Conservation (phyloP, 2,113 vertebrate genomes). For the Cyphomyrus plagiostoma region DNA sequence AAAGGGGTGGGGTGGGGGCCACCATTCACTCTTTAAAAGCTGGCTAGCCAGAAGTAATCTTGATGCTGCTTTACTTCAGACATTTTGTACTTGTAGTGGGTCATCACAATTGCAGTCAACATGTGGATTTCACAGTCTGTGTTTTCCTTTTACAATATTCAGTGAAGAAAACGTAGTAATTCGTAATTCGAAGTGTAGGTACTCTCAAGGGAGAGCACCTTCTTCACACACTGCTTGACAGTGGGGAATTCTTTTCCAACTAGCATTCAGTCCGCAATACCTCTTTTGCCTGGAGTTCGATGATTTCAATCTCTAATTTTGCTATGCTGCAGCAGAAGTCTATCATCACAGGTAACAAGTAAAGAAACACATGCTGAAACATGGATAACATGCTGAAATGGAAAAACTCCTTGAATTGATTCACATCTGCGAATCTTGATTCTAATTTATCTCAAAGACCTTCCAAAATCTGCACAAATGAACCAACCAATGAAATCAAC, state of each 20-base stretch:
- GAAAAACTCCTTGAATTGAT: not conserved
- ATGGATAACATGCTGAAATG: not conserved
- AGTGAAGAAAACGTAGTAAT: slow-evolving; percentile 5
- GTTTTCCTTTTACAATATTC: not conserved
- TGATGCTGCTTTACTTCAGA: not conserved
- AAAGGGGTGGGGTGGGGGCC: not conserved
- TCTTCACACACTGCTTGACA: slow-evolving; percentile 3
- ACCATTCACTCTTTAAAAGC: not conserved
- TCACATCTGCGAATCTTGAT: not conserved
- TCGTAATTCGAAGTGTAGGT: not conserved
- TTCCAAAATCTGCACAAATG: not conserved
- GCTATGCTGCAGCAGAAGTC: not conserved
- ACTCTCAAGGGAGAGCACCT: not conserved
- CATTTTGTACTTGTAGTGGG: not conserved
- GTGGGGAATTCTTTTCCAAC: not conserved
- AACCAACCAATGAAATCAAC: not conserved
- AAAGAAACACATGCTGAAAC: not conserved
- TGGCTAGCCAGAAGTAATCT: not conserved
- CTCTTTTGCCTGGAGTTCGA: not conserved
- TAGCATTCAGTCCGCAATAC: not conserved
- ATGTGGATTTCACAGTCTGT: not conserved
- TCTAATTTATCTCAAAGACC: not conserved
- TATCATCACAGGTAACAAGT: not conserved
- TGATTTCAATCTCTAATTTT: not conserved
- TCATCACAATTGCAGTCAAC: not conserved